A percentile compares a stretch with the other conserved stretches of the same genome.
Evolutionary conservation across 2,888 invertebrate species (phyloP).

Genomic region (Emmelina monodactyla): DNA sequence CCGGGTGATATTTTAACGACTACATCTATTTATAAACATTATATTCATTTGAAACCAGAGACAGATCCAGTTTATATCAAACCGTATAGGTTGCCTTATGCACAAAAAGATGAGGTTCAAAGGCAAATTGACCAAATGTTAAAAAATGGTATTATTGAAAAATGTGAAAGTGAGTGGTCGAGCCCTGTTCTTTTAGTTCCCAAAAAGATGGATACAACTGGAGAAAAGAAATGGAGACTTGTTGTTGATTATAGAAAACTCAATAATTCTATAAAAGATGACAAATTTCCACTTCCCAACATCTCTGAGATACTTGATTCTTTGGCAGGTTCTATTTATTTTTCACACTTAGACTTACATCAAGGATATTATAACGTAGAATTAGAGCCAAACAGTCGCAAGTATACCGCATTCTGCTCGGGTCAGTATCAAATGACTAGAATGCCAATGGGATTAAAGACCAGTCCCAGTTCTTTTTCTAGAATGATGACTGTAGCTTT

Average conservation of each 20-base stretch:
- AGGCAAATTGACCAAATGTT: conserved; percentile 10
- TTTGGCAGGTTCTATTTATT: no score
- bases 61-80: conserved; percentile 7
- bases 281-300: conserved; percentile 8
- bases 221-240: conserved; percentile 9
- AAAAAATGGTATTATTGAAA: conserved; percentile 6
- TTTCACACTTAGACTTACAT: no score
- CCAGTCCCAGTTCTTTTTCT: no score
- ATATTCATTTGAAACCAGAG: conserved; percentile 9
- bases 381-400: no score
- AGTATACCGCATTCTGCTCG: no score
- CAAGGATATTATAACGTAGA: no score
- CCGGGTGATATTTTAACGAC: conserved; percentile 7
- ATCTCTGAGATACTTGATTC: conserved; percentile 7
- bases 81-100: conserved; percentile 8
- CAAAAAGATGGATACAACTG: conserved; percentile 2
- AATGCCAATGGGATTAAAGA: no score
- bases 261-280: conserved; percentile 5
- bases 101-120: conserved; percentile 8
- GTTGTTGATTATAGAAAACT: conserved; percentile 8
- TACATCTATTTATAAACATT: conserved; percentile 8
- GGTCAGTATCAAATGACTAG: no score
- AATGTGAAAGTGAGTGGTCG: conserved; percentile 5
- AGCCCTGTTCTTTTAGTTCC: conserved; percentile 9
- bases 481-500: no score